phyloP scores from a whole-genome alignment of 2,113 vertebrate genomes.

The Polypterus senegalus region DNA sequence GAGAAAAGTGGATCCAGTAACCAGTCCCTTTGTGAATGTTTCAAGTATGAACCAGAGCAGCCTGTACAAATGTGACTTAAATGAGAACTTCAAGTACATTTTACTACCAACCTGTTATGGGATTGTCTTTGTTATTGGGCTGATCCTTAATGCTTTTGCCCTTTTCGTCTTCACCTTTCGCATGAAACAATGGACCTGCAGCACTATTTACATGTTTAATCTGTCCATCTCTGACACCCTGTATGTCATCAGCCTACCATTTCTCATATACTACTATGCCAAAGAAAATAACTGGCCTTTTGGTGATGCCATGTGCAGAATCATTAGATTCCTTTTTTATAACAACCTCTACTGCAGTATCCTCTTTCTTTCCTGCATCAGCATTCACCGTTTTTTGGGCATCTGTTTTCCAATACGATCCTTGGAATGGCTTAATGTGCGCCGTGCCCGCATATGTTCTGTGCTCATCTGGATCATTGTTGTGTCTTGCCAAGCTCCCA shows the following conservation, averaged over 20 bases:
- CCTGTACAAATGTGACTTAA: conserved; percentile 57
- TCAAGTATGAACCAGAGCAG: conserved; percentile 17
- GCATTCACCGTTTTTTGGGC: conserved; percentile 78
- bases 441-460: conserved; percentile 58
- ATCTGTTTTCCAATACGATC: conserved; percentile 76
- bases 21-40: no score
- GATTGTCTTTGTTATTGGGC: conserved; percentile 74
- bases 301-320: conserved; percentile 68
- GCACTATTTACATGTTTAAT: conserved; percentile 93
- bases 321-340: conserved; percentile 91
- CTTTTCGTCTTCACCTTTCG: conserved; percentile 75
- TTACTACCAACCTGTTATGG: conserved; percentile 78
- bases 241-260: conserved; percentile 80
- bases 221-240: conserved; percentile 73
- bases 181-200: conserved; percentile 79
- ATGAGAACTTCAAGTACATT: conserved; percentile 82
- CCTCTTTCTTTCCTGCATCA: conserved; percentile 90
- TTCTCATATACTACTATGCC: conserved; percentile 84
- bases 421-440: conserved; percentile 63
- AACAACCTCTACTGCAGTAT: conserved; percentile 90
- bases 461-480: conserved; percentile 60
- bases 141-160: conserved; percentile 66
- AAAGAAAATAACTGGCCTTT: conserved; percentile 86
- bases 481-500: conserved; percentile 62
- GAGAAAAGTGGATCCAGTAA: no score